A percentile compares a stretch with the other conserved stretches of the same genome.
phyloP scores from a whole-genome alignment of 2,113 vertebrate genomes.

The human (Homo sapiens) region DNA sequence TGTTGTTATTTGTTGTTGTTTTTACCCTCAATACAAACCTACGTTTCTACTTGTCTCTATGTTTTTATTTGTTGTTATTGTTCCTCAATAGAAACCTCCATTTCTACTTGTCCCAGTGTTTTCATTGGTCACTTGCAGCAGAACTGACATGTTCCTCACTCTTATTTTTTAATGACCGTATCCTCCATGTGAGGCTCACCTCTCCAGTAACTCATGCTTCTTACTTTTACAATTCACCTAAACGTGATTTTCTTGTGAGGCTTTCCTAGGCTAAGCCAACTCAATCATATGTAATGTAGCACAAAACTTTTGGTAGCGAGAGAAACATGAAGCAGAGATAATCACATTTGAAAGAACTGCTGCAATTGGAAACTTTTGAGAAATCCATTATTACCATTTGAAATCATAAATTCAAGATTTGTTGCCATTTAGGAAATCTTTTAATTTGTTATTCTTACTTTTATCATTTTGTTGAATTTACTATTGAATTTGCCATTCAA shows the following conservation, averaged over 20 bases:
- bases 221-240: background rate
- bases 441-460: background rate
- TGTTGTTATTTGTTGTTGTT: background rate
- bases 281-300: background rate
- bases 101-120: background rate
- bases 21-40: background rate
- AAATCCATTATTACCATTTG: background rate
- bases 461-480: background rate
- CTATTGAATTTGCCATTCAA: background rate
- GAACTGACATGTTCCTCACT: background rate
- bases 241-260: background rate
- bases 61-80: background rate
- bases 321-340: background rate
- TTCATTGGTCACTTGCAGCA: background rate
- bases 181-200: accelerated
- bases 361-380: background rate
- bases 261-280: background rate
- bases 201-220: background rate
- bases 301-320: background rate
- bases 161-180: background rate
- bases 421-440: background rate
- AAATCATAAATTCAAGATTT: background rate
- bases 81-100: background rate
- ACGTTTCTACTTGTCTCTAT: background rate
- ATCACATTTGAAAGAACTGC: background rate